phyloP scores from a whole-genome alignment of 92 coral and sea anemone species.

The Siderastrea siderea region DNA sequence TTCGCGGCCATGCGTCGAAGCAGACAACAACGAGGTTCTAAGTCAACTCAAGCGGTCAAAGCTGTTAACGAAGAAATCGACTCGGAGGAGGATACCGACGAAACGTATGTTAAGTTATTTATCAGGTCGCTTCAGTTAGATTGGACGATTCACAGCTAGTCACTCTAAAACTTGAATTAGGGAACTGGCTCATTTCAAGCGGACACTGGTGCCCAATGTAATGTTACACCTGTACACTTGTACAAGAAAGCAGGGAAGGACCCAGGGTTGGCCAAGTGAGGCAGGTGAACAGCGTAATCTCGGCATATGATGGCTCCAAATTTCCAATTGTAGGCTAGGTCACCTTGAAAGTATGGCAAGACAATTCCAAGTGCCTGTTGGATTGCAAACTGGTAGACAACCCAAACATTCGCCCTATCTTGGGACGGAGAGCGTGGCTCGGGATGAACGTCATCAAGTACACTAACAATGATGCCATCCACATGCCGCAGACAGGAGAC shows the following conservation, averaged over 20 bases:
- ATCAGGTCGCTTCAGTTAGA: slow-evolving; percentile 49
- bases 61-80: slow-evolving; percentile 11
- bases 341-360: not conserved
- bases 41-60: not conserved
- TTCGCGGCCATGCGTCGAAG: slow-evolving; percentile 46
- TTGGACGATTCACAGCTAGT: slow-evolving; percentile 72
- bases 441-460: slow-evolving; percentile 12
- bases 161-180: slow-evolving; percentile 57
- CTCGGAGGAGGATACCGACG: slow-evolving; percentile 1
- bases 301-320: not conserved
- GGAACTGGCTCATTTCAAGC: slow-evolving; percentile 73
- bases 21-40: not conserved
- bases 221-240: too few species aligned
- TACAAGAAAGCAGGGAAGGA: too few species aligned
- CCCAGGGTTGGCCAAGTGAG: too few species aligned
- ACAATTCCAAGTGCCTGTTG: not conserved
- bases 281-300: not conserved
- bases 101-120: slow-evolving; percentile 33
- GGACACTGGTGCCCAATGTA: slow-evolving; percentile 74
- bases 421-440: slow-evolving; percentile 13
- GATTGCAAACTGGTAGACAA: not conserved
- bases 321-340: not conserved
- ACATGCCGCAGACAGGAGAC: not conserved
- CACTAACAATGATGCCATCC: not conserved
- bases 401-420: not conserved